A percentile compares a stretch with the other conserved stretches of the same genome.
Conservation (phyloP, 92 coral and sea anemone genomes). For the Plumapathes pennacea region DNA sequence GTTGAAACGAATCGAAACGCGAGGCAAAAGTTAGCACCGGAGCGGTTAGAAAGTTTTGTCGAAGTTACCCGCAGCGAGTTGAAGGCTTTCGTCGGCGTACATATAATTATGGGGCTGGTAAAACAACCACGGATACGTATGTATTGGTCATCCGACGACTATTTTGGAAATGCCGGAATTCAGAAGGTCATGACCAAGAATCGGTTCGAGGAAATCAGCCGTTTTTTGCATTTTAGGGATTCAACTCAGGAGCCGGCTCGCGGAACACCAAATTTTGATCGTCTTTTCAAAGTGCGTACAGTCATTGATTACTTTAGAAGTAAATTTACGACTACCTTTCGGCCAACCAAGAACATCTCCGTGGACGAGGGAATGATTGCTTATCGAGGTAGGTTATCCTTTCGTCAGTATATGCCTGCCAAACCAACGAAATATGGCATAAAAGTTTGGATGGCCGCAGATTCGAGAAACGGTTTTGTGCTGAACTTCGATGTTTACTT, state of each 20-base stretch:
- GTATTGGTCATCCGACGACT: constrained; percentile 44
- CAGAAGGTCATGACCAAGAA: constrained; percentile 46
- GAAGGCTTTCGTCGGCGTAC: constrained; percentile 56
- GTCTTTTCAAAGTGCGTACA: constrained; percentile 47
- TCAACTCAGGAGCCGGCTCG: constrained; percentile 28
- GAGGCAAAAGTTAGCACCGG: too few species aligned
- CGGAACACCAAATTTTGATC: constrained; percentile 32
- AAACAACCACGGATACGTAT: constrained; percentile 18
- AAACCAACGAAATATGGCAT: constrained; percentile 62
- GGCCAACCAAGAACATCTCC: constrained; percentile 49
- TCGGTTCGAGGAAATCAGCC: constrained; percentile 39
- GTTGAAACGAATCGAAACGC: too few species aligned
- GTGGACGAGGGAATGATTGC: constrained; percentile 70
- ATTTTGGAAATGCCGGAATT: constrained; percentile 44
- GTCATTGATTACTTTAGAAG: constrained; percentile 20
- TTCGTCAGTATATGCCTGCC: constrained; percentile 57
- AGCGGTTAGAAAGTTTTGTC: constrained; percentile 15
- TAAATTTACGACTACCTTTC: constrained; percentile 25
- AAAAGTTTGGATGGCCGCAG: constrained; percentile 73
- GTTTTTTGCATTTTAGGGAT: constrained; percentile 46
- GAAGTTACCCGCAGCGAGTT: constrained; percentile 33
- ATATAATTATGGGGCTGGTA: constrained; percentile 49
- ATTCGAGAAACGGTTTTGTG: constrained; percentile 56
- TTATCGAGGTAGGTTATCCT: constrained; percentile 48
- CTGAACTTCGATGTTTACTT: constrained; percentile 48